phyloP scores from a whole-genome alignment of 2,113 vertebrate species.

The Antidorcas marsupialis region DNA sequence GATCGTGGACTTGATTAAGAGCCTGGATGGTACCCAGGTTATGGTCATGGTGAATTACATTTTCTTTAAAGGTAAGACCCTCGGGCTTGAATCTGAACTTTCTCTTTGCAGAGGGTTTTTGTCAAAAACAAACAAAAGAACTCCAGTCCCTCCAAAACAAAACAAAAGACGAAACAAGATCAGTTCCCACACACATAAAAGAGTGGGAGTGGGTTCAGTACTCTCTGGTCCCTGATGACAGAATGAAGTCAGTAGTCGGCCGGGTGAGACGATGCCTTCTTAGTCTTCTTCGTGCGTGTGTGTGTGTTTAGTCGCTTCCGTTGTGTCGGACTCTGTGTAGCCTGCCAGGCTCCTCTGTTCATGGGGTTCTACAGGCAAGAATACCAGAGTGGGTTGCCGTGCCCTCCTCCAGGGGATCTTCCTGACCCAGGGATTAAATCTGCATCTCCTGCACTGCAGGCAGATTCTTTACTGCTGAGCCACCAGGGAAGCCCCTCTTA shows the following conservation, averaged over 20 bases:
- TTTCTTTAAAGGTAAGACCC: constrained; percentile 83
- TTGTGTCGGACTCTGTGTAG: not conserved
- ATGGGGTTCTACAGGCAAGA: not conserved
- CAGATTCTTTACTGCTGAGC: not conserved
- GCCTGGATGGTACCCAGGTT: constrained; percentile 73
- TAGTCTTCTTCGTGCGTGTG: not conserved
- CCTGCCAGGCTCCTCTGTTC: not conserved
- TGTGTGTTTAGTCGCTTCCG: not conserved
- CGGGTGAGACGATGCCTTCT: not conserved
- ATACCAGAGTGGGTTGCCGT: not conserved
- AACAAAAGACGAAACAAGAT: not conserved
- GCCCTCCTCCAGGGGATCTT: not conserved
- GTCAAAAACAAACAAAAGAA: not conserved
- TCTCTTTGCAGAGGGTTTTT: not conserved
- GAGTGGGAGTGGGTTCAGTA: accelerated
- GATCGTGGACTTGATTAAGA: constrained; percentile 83
- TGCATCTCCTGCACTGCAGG: not conserved
- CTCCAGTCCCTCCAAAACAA: not conserved
- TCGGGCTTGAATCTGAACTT: not conserved
- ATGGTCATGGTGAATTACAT: constrained; percentile 90
- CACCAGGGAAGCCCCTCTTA: not conserved
- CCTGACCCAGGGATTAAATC: not conserved
- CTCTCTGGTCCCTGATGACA: not conserved
- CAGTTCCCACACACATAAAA: not conserved
- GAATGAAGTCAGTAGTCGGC: not conserved